Percentiles rank a stretch among this genome's conserved stretches.
Evolutionary conservation across 2,113 vertebrate species (phyloP).

Genomic region (Chinchilla lanigera): DNA sequence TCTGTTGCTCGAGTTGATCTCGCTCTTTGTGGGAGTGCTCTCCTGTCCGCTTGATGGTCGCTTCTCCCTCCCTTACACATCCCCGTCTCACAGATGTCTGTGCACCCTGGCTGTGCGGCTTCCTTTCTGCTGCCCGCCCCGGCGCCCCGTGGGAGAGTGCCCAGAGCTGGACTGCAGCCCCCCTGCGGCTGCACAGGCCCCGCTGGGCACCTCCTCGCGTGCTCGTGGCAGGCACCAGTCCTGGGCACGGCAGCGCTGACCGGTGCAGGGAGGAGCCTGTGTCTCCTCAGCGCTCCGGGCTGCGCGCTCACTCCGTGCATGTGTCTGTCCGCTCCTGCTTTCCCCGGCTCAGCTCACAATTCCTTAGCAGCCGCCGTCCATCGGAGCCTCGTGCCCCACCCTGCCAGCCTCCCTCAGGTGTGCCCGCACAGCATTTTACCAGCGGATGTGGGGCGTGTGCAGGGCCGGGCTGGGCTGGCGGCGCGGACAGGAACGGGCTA

Average conservation of each 20-base stretch:
- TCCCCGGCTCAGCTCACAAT: neutral
- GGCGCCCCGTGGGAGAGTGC: neutral
- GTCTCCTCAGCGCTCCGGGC: too few species aligned
- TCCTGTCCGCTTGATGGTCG: neutral
- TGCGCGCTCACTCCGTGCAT: neutral
- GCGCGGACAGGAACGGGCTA: too few species aligned
- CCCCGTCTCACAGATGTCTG: neutral
- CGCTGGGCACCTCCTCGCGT: neutral
- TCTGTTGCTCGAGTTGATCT: fast-evolving
- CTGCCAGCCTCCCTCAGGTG: too few species aligned
- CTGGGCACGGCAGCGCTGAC: neutral
- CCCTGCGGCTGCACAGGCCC: neutral
- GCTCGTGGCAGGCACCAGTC: neutral
- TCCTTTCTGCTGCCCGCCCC: neutral
- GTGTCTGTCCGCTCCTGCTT: neutral
- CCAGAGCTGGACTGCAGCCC: neutral
- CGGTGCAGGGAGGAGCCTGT: neutral
- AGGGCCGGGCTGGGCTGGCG: too few species aligned
- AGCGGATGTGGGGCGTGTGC: too few species aligned
- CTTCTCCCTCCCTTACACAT: neutral
- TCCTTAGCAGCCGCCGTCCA: too few species aligned
- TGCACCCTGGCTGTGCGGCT: neutral
- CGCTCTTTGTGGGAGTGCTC: neutral
- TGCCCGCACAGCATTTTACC: too few species aligned
- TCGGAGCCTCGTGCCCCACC: too few species aligned